Conservation (phyloP, 2,888 invertebrate genomes). For the Ligdia adustata region DNA sequence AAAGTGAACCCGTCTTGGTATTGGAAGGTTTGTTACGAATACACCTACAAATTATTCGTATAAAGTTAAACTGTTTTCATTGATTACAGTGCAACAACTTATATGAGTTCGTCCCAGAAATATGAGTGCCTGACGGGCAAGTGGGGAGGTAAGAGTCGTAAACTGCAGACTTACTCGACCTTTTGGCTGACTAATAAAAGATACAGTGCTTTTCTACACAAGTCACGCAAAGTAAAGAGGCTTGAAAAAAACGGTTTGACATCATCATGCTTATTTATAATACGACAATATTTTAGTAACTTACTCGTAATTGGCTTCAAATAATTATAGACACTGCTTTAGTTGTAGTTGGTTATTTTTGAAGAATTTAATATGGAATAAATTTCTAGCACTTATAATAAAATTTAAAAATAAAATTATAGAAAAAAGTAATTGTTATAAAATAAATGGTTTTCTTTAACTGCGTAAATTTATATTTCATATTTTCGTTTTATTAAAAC, state of each 20-base stretch:
- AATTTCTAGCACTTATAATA: too few species aligned
- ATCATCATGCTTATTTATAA: slow-evolving; percentile 11
- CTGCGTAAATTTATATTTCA: too few species aligned
- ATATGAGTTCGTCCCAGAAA: slow-evolving; percentile 34
- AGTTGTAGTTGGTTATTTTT: too few species aligned
- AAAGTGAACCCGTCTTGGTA: too few species aligned
- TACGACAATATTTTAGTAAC: slow-evolving; percentile 5
- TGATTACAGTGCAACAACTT: slow-evolving; percentile 37
- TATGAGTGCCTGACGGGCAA: slow-evolving; percentile 34
- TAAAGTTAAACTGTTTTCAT: slow-evolving; percentile 11
- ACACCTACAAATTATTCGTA: too few species aligned
- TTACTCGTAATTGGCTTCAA: neutral
- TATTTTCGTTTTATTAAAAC: too few species aligned
- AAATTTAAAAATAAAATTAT: too few species aligned
- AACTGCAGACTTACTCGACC: slow-evolving; percentile 35
- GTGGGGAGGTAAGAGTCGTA: slow-evolving; percentile 35
- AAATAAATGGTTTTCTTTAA: too few species aligned
- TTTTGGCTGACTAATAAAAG: slow-evolving; percentile 23
- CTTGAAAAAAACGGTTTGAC: neutral
- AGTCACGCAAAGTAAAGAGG: slow-evolving; percentile 9
- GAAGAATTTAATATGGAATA: too few species aligned
- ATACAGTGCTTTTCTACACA: slow-evolving; percentile 16
- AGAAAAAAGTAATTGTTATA: too few species aligned
- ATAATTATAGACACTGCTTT: too few species aligned
- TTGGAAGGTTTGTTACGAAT: too few species aligned